phyloP scores from a whole-genome alignment of 1,140 invertebrate species.

The Zaprionus africanus region DNA sequence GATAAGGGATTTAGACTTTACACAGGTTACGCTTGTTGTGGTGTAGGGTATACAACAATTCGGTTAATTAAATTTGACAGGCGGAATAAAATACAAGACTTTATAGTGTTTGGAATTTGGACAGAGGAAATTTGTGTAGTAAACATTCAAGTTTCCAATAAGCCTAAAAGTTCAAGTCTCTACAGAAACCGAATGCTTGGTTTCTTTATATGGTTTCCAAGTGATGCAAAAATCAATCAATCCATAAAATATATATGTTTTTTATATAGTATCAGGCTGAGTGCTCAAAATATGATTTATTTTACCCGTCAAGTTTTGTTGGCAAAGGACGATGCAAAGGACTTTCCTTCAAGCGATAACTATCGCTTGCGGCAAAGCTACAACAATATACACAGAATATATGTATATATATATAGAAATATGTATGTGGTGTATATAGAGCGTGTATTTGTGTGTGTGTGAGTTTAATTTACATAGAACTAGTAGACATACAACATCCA shows the following conservation, averaged over 20 bases:
- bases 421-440: conserved; percentile 51
- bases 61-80: conserved; percentile 62
- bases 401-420: conserved; percentile 61
- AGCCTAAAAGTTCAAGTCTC: conserved; percentile 58
- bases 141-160: conserved; percentile 45
- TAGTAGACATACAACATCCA: conserved; percentile 74
- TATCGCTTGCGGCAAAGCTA: conserved; percentile 81
- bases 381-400: conserved; percentile 81
- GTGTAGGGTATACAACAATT: conserved; percentile 68
- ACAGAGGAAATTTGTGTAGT: conserved; percentile 24
- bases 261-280: conserved; percentile 63
- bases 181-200: conserved; percentile 49
- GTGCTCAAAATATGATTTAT: conserved; percentile 76
- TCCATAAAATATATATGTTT: conserved; percentile 42
- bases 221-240: conserved; percentile 65
- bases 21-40: conserved; percentile 60
- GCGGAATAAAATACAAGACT: conserved; percentile 42
- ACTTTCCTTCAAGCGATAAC: conserved; percentile 81
- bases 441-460: conserved; percentile 14
- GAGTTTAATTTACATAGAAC: conserved; percentile 34
- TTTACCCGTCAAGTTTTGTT: conserved; percentile 84
- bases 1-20: conserved; percentile 46
- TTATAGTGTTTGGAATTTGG: conserved; percentile 15
- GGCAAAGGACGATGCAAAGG: conserved; percentile 84
- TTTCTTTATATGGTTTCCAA: conserved; percentile 46